Conservation (phyloP, 1,140 invertebrate genomes). For the Eufriesea mexicana region DNA sequence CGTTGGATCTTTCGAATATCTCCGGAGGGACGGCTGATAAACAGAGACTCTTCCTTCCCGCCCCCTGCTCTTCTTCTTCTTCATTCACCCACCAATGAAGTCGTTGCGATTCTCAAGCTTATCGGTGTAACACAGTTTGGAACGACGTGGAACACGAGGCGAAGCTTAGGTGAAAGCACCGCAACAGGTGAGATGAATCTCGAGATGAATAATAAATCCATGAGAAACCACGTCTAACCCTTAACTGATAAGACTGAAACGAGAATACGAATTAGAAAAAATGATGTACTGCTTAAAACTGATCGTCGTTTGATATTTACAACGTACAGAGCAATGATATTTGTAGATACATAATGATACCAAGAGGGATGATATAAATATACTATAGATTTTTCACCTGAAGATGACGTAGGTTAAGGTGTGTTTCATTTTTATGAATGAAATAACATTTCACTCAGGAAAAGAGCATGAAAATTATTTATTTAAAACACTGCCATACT, state of each 20-base stretch:
- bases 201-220: too few relatives aligned
- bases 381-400: too few relatives aligned
- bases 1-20: slow-evolving; percentile 52
- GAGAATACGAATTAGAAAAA: not conserved
- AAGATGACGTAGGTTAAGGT: too few relatives aligned
- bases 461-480: too few relatives aligned
- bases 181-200: not conserved
- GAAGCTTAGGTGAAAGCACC: slow-evolving; percentile 55
- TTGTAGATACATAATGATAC: too few relatives aligned
- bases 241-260: not conserved
- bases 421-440: too few relatives aligned
- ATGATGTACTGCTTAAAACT: not conserved
- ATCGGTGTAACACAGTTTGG: slow-evolving; percentile 11
- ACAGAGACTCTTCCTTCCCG: slow-evolving; percentile 4
- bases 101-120: slow-evolving; percentile 1
- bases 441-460: too few relatives aligned
- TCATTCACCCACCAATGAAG: not conserved
- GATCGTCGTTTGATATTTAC: not conserved
- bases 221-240: slow-evolving; percentile 21
- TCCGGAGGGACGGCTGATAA: slow-evolving; percentile 36
- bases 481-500: too few relatives aligned
- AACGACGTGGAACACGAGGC: not conserved
- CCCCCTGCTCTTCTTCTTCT: not conserved
- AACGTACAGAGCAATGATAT: too few relatives aligned
- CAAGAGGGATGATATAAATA: too few relatives aligned